Base-by-base conservation (phyloP, 2,113 vertebrate species). In the Maccullochella peelii region DNA sequence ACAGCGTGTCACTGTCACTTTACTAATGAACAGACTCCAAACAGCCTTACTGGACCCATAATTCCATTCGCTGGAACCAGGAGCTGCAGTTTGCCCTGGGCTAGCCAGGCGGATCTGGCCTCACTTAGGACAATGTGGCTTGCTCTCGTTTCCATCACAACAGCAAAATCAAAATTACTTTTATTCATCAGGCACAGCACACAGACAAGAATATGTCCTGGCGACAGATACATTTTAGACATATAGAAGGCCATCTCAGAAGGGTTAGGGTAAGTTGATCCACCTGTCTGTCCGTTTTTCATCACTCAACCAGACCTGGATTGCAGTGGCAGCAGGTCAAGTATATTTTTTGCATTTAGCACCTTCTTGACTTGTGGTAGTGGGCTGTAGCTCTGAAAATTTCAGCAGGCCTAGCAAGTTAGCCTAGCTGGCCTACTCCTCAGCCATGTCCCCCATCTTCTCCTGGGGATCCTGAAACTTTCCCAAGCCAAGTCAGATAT, bases 21-120 rank as follows among this genome's bases (percentile, higher is more conserved):
- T 30, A 36, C 73, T 68, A 72, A 81, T 5, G 38, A 67, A 27
- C 79, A 82, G 74, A 68, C 79, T 78, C 73, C 42, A 55, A 67
- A 38, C 68, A 49, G 54, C n/a, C 42, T 61, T n/a, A 78, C 68
- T 23, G 33, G 44, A 77, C 55, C 69, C 77, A 55, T 70, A 65
- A 65, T 63, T 69, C 40, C 55, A 49, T 55, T 70, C 77, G 49
- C 38, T 68, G 54, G 62, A 62, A 78, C 15, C 74, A 73, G 79
- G 47, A 82, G 79, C 69, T 36, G 54, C 63, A 75, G 25, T 20
- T 57, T 6, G 71, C 77, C 72, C 50, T 0, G 59, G 59, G 82
- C 82, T 0, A 20, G 30, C 74, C 40, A 14, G 44, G 44, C 20
- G 4, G 44, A 21, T 42, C 77, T 85, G 83, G 70, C 57, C 83